Evolutionary conservation across 2,113 vertebrate species (phyloP), one percentile per base, ranked within the genome.

Genomic region (Mesembrinibis cayennensis): DNA sequence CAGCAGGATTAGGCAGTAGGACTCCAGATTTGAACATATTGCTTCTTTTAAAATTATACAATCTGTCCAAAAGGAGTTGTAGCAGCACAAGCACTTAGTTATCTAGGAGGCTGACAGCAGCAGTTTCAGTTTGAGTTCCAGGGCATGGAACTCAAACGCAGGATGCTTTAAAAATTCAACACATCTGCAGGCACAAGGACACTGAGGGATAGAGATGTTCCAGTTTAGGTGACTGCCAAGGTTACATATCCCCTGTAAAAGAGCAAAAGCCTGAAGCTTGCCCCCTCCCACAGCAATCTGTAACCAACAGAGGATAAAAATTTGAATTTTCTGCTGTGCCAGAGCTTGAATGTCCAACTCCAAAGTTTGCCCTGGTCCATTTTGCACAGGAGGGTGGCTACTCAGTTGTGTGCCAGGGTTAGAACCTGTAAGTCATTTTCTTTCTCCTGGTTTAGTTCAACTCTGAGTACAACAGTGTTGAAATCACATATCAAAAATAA

Each of bases 151-250:
- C 11, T 71, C 71, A 80, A 80, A 42, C 4, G 6, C 36, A 84
- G 50, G n/a, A 45, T 85, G 70, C 66, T 84, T 95, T 85, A 85
- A 96, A 95, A 92, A 80, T 38, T 90, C 58, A 76, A 45, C 49
- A 70, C 22, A 80, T 71, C 77, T 85, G 36, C 62, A 84, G 52
- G 71, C 53, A 93, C 27, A 55, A 45, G 47, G 71, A 83, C 81
- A 77, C 27, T 25, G n/a, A 80, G 38, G 25, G 25, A 77, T 13
- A 84, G 13, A 89, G 16, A 82, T 36, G 26, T 26, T 45, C 58
- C 63, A 47, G 21, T 22, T 87, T 74, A 90, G 47, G 61, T 56
- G 36, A 85, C 30, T 70, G 36, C 45, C 71, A 80, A 65, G 34
- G 42, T 66, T 65, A 88, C 14, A 42, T 1, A 82, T 21, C 7